A percentile compares a stretch with the other conserved stretches of the same genome.
These are phyloP conservation scores for Rosalia funebris DNA, from an alignment of 2,888 invertebrate genomes.

Conservation along the genomic window DNA sequence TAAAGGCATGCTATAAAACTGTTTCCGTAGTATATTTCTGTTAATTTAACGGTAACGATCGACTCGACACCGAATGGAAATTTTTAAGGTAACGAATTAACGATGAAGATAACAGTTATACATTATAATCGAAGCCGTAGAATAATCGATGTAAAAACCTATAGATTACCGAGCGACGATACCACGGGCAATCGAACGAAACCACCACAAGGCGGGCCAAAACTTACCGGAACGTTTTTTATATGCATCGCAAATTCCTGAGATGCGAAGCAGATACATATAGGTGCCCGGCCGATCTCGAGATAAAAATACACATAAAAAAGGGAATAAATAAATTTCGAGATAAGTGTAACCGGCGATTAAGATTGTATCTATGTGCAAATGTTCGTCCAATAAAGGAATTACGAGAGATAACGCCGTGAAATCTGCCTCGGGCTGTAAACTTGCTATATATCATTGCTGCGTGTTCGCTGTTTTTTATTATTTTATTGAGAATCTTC, in stretches of 20 bases:
- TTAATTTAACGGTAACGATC: too few relatives aligned
- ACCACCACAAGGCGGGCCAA: too few relatives aligned
- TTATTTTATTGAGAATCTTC: too few relatives aligned
- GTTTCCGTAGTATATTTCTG: too few relatives aligned
- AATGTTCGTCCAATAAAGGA: constrained; percentile 41
- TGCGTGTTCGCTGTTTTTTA: constrained; percentile 15
- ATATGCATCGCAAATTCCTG: constrained; percentile 23
- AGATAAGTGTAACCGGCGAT: constrained; percentile 39
- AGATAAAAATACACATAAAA: constrained; percentile 26
- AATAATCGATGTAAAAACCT: too few relatives aligned
- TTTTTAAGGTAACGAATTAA: too few relatives aligned
- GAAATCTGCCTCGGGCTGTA: constrained; percentile 31
- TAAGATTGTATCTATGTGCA: constrained; percentile 39
- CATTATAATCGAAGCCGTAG: too few relatives aligned
- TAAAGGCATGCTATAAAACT: too few relatives aligned
- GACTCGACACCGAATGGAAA: too few relatives aligned
- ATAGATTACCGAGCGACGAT: too few relatives aligned
- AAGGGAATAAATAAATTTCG: constrained; percentile 36
- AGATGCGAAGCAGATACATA: constrained; percentile 24
- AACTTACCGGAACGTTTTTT: constrained; percentile 9
- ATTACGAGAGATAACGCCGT: constrained; percentile 36
- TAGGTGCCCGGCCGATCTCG: constrained; percentile 17
- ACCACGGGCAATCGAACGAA: too few relatives aligned
- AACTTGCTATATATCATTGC: constrained; percentile 36
- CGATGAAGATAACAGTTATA: too few relatives aligned